A percentile compares a stretch with the other conserved stretches of the same genome.
Conservation (phyloP, 2,113 vertebrate species). For the Nothoprocta pentlandii region DNA sequence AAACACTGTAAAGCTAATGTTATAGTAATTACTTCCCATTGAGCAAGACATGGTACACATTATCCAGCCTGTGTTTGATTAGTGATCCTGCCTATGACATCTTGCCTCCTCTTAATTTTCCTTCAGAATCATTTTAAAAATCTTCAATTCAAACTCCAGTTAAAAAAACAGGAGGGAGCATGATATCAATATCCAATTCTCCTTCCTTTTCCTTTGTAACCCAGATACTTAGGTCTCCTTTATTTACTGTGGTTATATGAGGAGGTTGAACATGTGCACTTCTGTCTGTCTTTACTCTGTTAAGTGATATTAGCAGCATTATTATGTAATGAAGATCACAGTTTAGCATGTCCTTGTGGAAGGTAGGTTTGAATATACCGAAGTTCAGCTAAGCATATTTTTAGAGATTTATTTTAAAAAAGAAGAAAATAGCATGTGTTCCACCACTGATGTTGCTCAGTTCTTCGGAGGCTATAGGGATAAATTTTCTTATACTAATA, state of each 20-base stretch:
- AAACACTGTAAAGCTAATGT: conserved; percentile 82
- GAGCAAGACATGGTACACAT: conserved; percentile 67
- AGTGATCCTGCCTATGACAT: conserved; percentile 72
- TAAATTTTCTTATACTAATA: not conserved
- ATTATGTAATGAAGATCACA: not conserved
- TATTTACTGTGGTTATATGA: not conserved
- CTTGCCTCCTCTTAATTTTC: conserved; percentile 69
- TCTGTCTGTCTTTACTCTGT: not conserved
- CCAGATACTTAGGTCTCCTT: not conserved
- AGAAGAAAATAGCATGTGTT: not conserved
- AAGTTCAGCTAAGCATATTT: not conserved
- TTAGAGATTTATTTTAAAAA: not conserved
- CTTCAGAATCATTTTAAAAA: conserved; percentile 58
- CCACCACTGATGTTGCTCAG: not conserved
- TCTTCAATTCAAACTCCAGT: conserved; percentile 24
- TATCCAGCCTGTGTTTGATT: conserved; percentile 76
- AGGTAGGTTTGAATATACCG: not conserved
- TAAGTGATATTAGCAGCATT: not conserved
- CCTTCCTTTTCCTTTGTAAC: not conserved
- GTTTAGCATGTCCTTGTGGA: conserved; percentile 1
- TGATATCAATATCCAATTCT: not conserved
- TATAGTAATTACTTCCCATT: conserved; percentile 81
- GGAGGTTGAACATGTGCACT: not conserved
- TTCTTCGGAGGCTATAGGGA: not conserved
- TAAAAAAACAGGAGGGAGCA: conserved; percentile 21